Conservation (phyloP, 2,888 invertebrate species). For the Ormia ochracea region DNA sequence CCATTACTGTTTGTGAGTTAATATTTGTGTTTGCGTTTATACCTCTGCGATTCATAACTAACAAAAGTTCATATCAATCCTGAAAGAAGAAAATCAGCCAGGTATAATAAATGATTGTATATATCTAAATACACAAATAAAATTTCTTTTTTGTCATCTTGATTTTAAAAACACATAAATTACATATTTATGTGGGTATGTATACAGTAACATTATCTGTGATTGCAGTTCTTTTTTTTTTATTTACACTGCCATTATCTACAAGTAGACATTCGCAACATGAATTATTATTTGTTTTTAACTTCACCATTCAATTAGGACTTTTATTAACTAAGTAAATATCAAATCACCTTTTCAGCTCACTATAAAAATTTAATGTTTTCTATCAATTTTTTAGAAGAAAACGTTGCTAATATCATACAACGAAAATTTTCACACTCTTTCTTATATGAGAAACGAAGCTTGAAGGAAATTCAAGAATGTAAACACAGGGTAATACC, state of each 20-base stretch:
- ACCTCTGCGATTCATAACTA: constrained; percentile 90
- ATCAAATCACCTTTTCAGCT: constrained; percentile 24
- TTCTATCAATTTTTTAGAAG: constrained; percentile 13
- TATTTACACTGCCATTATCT: constrained; percentile 37
- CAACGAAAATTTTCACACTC: constrained; percentile 43
- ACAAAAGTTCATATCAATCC: constrained; percentile 66
- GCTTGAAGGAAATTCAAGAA: not conserved
- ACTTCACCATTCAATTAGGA: not conserved
- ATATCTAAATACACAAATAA: too few relatives aligned
- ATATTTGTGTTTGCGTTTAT: constrained; percentile 79
- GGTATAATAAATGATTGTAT: too few relatives aligned
- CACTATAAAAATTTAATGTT: constrained; percentile 4
- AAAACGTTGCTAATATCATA: constrained; percentile 20
- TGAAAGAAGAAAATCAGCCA: not conserved
- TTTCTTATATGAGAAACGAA: constrained; percentile 12
- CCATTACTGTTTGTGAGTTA: constrained; percentile 85
- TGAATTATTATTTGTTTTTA: constrained; percentile 12
- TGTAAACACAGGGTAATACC: constrained; percentile 9
- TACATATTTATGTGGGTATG: not conserved
- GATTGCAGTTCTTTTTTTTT: constrained; percentile 12
- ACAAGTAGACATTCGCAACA: constrained; percentile 23
- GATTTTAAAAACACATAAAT: too few relatives aligned
- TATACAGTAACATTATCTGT: too few relatives aligned
- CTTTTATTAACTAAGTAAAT: not conserved
- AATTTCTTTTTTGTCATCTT: not conserved